Evolutionary conservation across 1,140 invertebrate genomes (phyloP).

Genomic region (Pissodes strobi): DNA sequence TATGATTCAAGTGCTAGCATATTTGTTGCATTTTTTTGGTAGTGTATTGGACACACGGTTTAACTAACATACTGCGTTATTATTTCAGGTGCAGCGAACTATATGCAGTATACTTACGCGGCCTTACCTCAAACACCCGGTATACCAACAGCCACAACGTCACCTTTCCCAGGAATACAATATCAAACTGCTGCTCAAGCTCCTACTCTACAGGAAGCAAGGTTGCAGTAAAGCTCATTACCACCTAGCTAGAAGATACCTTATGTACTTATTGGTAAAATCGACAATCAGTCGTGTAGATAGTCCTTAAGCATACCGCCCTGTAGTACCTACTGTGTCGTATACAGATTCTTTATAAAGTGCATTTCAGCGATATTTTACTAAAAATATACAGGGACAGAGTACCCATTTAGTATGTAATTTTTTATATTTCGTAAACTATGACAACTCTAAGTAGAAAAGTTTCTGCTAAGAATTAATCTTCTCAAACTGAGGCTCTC

Average conservation of each 20-base stretch:
- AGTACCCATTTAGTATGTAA: no score
- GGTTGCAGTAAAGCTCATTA: slow-evolving; percentile 58
- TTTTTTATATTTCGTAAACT: no score
- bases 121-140: slow-evolving; percentile 64
- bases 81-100: slow-evolving; percentile 64
- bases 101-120: slow-evolving; percentile 71
- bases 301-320: slow-evolving; percentile 9
- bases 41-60: no score
- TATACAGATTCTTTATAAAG: no score
- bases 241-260: slow-evolving; percentile 1
- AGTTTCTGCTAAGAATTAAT: no score
- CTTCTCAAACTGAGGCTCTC: no score
- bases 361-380: no score
- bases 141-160: slow-evolving; percentile 59
- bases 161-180: slow-evolving; percentile 66
- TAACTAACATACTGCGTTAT: no score
- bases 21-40: no score
- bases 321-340: background rate
- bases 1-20: no score
- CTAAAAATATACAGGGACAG: no score
- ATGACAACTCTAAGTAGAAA: no score
- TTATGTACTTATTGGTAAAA: slow-evolving; percentile 9
- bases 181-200: slow-evolving; percentile 63
- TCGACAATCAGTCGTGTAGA: background rate
- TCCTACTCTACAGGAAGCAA: slow-evolving; percentile 60